Percentiles rank a stretch among this genome's conserved stretches.
Evolutionary conservation across 2,888 invertebrate genomes (phyloP).

Genomic region (Unio delphinus): DNA sequence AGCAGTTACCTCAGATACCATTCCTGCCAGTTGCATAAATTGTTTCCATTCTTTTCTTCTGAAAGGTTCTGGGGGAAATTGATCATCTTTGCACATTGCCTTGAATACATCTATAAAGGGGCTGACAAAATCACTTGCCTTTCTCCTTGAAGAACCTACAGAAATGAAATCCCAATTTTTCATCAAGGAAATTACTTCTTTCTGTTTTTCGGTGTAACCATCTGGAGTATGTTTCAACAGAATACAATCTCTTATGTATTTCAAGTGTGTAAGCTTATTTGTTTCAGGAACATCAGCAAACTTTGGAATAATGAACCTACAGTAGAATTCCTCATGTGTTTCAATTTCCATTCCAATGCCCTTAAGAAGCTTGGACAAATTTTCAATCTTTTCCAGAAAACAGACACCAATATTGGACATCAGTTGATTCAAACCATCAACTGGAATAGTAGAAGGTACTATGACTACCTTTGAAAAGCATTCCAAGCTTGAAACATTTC

Average conservation of each 20-base stretch:
- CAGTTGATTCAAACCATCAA: conserved; percentile 3
- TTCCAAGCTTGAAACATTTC: background rate
- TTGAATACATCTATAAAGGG: no score
- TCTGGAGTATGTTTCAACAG: no score
- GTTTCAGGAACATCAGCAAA: conserved; percentile 6
- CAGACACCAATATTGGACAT: no score
- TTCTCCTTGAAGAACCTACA: no score
- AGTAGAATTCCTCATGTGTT: conserved; percentile 18
- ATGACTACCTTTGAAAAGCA: background rate
- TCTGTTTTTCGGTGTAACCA: no score
- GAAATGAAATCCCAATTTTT: no score
- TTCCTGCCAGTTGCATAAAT: conserved; percentile 13
- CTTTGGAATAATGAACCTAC: conserved; percentile 18
- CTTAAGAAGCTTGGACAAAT: no score
- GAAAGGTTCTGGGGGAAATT: conserved; percentile 13
- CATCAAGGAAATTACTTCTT: no score
- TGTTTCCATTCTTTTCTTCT: background rate
- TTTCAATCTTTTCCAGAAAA: no score
- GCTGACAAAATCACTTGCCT: no score
- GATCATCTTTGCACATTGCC: background rate
- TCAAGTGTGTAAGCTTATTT: conserved; percentile 12
- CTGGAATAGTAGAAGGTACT: background rate
- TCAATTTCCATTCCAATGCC: background rate
- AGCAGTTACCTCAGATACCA: conserved; percentile 8
- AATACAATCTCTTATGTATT: conserved; percentile 2